A percentile compares a stretch with the other conserved stretches of the same genome.
These are phyloP conservation scores for human (Homo sapiens) DNA, from an alignment of 2,113 vertebrate species.

Conservation along the genomic window DNA sequence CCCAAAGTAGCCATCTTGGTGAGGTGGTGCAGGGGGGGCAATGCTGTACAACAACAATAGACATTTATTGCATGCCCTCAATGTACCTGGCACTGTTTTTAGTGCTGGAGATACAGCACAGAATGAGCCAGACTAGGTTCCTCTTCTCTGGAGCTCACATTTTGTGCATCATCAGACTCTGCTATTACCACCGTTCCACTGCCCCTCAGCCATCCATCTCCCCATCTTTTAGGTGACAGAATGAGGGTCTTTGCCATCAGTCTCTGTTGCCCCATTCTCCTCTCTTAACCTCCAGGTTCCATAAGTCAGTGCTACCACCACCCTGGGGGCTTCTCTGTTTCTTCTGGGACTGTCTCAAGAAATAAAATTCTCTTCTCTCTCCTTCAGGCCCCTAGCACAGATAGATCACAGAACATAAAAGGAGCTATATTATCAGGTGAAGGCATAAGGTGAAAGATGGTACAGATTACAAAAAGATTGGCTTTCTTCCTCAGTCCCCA, in stretches of 20 bases:
- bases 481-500: not conserved
- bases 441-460: constrained; percentile 5
- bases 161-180: not conserved
- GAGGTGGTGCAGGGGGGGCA: rapidly evolving
- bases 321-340: constrained; percentile 20
- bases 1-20: constrained; percentile 68
- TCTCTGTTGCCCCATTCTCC: not conserved
- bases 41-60: not conserved
- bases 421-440: constrained; percentile 8
- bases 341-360: constrained; percentile 31
- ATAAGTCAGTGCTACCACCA: not conserved
- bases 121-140: not conserved
- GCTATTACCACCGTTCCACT: not conserved
- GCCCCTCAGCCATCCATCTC: not conserved
- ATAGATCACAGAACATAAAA: constrained; percentile 33
- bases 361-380: constrained; percentile 45
- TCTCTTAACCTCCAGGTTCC: not conserved
- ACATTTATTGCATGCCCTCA: not conserved
- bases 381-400: not conserved
- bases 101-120: not conserved
- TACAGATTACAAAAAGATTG: not conserved
- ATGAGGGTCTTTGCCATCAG: not conserved
- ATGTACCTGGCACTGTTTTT: not conserved
- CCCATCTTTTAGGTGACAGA: not conserved
- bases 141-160: not conserved